Evolutionary conservation across 2,113 vertebrate genomes (phyloP).

Genomic region (Ciconia maguari): DNA sequence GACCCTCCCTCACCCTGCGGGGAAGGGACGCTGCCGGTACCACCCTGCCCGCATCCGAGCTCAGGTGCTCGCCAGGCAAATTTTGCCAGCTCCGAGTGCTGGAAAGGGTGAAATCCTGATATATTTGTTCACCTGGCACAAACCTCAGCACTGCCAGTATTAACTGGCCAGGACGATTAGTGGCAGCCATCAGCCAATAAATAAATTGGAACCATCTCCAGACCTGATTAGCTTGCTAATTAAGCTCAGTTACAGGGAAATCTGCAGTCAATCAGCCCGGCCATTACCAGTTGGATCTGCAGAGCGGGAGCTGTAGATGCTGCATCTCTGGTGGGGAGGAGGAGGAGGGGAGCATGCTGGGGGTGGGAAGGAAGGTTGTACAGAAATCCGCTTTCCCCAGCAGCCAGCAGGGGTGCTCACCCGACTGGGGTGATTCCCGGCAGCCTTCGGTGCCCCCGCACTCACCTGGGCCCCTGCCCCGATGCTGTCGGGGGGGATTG

Average conservation of each 20-base stretch:
- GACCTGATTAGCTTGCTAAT: slow-evolving; percentile 67
- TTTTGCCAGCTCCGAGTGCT: background rate
- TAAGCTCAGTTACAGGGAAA: slow-evolving; percentile 62
- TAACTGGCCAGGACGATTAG: slow-evolving; percentile 44
- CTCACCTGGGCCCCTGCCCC: background rate
- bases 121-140: slow-evolving; percentile 13
- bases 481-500: fast-evolving
- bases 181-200: slow-evolving; percentile 49
- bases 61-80: fast-evolving
- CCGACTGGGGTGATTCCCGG: fast-evolving
- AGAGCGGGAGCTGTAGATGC: background rate
- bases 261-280: slow-evolving; percentile 53
- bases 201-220: slow-evolving; percentile 64
- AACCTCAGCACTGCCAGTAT: background rate
- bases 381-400: background rate
- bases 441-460: fast-evolving
- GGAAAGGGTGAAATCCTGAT: background rate
- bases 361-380: background rate
- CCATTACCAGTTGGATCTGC: slow-evolving; percentile 17
- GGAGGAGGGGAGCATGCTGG: background rate
- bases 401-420: background rate
- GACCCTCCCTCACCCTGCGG: fast-evolving
- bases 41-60: background rate
- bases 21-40: background rate
- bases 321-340: background rate